These are phyloP conservation scores for Lepus americanus DNA, from an alignment of 2,113 vertebrate genomes.

Conservation along the genomic window DNA sequence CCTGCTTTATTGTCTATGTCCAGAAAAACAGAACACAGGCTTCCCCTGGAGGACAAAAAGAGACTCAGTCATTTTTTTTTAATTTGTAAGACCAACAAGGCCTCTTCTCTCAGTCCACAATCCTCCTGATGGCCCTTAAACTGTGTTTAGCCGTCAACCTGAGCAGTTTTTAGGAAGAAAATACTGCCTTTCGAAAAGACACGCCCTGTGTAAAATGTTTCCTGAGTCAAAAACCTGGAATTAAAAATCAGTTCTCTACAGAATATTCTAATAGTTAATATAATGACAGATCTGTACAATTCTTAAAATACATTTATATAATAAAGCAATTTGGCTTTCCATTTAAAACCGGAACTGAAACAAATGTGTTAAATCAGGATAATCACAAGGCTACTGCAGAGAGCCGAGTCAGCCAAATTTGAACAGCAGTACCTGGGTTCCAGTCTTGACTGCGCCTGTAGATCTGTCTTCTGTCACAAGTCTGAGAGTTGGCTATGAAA, in stretches of 20 bases:
- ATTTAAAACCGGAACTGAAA: neutral
- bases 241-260: neutral
- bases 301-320: neutral
- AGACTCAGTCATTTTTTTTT: neutral
- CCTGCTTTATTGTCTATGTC: neutral
- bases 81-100: constrained; percentile 68
- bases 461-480: neutral
- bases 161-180: constrained; percentile 15
- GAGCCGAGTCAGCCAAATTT: neutral
- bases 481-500: neutral
- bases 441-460: neutral
- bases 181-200: constrained; percentile 37
- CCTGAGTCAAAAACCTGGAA: neutral
- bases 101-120: neutral
- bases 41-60: neutral
- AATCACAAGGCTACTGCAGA: neutral
- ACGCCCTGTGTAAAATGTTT: constrained; percentile 18
- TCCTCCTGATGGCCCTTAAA: constrained; percentile 56
- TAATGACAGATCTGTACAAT: neutral
- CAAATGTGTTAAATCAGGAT: neutral
- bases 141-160: neutral
- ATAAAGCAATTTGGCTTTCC: neutral
- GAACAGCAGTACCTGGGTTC: too few species aligned
- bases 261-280: neutral
- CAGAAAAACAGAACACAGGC: constrained; percentile 49